Evolutionary conservation across 2,888 invertebrate genomes (phyloP).

Genomic region (Chrysolina americana): DNA sequence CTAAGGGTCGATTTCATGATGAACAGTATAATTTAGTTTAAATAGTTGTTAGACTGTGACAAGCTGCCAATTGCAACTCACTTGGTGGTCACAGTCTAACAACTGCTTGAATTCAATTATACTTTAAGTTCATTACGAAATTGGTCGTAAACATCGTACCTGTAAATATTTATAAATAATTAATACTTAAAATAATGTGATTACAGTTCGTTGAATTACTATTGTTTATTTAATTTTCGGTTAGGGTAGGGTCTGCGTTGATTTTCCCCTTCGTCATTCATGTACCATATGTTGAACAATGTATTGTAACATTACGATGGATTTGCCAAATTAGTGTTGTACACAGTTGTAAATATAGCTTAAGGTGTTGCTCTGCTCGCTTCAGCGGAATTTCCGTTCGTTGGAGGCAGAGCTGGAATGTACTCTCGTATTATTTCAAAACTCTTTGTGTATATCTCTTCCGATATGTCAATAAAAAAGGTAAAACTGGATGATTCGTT

Average conservation of each 20-base stretch:
- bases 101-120: too few relatives aligned
- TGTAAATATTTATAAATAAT: constrained; percentile 50
- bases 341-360: constrained; percentile 60
- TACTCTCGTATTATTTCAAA: constrained; percentile 5
- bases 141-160: constrained; percentile 50
- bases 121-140: too few relatives aligned
- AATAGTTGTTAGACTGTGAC: too few relatives aligned
- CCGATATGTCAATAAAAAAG: constrained; percentile 14
- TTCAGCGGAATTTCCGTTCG: neutral
- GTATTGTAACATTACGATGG: neutral
- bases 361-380: neutral
- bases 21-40: too few relatives aligned
- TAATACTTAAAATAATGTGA: constrained; percentile 47
- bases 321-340: constrained; percentile 62
- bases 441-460: constrained; percentile 20
- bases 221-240: constrained; percentile 7
- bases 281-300: neutral
- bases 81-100: too few relatives aligned
- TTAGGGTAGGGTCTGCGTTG: constrained; percentile 6
- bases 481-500: neutral
- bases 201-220: constrained; percentile 26
- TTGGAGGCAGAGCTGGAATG: neutral
- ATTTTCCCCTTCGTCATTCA: neutral
- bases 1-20: too few relatives aligned
- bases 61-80: too few relatives aligned